Evolutionary conservation across 2,113 vertebrate genomes (phyloP).

Genomic region (Festucalex cinctus): DNA sequence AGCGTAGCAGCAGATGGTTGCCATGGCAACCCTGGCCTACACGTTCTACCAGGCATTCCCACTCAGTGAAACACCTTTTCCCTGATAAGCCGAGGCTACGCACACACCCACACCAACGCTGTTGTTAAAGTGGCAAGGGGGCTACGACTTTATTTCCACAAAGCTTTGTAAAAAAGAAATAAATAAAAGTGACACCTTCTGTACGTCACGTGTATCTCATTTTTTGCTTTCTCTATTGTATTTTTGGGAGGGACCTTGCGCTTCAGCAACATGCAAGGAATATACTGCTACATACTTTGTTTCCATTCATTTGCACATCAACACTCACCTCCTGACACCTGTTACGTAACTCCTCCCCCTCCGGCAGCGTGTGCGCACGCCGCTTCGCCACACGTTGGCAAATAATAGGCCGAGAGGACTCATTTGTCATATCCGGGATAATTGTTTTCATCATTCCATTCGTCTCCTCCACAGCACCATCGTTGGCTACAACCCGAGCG

Average conservation of each 20-base stretch:
- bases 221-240: too few species aligned
- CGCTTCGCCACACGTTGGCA: not conserved
- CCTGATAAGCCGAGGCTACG: slow-evolving; percentile 39
- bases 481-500: not conserved
- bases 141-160: not conserved
- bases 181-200: not conserved
- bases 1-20: slow-evolving; percentile 78
- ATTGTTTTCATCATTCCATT: not conserved
- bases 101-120: slow-evolving; percentile 12
- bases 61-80: slow-evolving; percentile 73
- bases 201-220: not conserved
- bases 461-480: not conserved
- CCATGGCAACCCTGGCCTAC: slow-evolving; percentile 74
- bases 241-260: too few species aligned
- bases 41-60: slow-evolving; percentile 79
- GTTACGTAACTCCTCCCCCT: slow-evolving; percentile 6
- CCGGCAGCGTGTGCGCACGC: not conserved
- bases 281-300: too few species aligned
- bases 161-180: not conserved
- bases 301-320: slow-evolving; percentile 1
- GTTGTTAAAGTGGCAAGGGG: not conserved
- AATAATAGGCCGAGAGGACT: not conserved
- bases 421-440: not conserved
- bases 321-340: slow-evolving; percentile 1
- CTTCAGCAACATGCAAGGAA: not conserved